Conservation (phyloP, 2,888 invertebrate species). For the Phyto melanocephala region DNA sequence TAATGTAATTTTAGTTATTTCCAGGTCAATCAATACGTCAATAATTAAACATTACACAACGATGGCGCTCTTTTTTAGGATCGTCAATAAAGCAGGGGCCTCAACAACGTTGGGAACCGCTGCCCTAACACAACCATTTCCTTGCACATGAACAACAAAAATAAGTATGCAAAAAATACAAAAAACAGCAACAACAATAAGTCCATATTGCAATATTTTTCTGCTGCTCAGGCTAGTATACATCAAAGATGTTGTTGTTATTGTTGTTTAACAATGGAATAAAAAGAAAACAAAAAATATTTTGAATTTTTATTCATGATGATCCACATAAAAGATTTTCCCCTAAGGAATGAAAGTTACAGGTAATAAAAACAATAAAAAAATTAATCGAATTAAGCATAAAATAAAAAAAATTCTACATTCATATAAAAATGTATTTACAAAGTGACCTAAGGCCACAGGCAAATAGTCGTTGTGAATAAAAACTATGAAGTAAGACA, state of each 20-base stretch:
- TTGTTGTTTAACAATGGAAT: not conserved
- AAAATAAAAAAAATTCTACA: too few species aligned
- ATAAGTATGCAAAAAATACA: not conserved
- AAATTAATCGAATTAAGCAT: too few species aligned
- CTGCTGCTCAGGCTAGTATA: not conserved
- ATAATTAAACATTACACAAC: too few species aligned
- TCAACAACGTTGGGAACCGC: too few species aligned
- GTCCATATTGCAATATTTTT: not conserved
- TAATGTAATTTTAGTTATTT: too few species aligned
- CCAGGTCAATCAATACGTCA: too few species aligned
- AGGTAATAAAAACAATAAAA: slow-evolving; percentile 37
- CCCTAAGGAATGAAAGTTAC: slow-evolving; percentile 11
- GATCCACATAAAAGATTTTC: not conserved
- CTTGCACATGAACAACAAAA: not conserved
- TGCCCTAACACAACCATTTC: slow-evolving; percentile 1
- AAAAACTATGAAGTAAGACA: too few species aligned
- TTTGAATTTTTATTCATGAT: not conserved
- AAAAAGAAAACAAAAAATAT: not conserved
- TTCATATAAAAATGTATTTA: too few species aligned
- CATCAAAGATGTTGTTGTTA: slow-evolving; percentile 14
- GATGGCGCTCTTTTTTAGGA: too few species aligned
- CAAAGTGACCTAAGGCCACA: too few species aligned
- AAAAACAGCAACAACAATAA: not conserved
- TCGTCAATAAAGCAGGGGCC: too few species aligned
- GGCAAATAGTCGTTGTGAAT: too few species aligned